These are phyloP conservation scores for Falco novaeseelandiae DNA, from an alignment of 2,797 vertebrate species.

Conservation along the genomic window DNA sequence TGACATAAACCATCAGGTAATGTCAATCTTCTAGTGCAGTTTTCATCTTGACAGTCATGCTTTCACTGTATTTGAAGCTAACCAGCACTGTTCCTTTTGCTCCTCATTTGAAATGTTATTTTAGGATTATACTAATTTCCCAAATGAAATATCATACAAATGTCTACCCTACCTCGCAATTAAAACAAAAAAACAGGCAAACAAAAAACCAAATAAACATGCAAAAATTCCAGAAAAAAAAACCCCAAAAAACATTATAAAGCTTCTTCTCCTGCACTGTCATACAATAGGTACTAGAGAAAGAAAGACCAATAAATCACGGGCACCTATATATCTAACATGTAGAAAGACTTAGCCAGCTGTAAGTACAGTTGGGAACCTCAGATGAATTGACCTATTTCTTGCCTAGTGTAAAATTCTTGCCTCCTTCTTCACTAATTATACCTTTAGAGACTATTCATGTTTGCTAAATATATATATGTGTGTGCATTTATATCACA, in stretches of 20 bases:
- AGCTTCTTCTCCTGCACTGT: not conserved
- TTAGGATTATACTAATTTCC: not conserved
- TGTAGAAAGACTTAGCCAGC: slow-evolving; percentile 24
- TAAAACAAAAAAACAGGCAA: not conserved
- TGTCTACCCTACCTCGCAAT: not conserved
- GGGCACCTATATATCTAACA: not conserved
- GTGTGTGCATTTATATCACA: not conserved
- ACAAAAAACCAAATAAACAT: not conserved
- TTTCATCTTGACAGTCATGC: not conserved
- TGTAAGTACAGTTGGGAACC: slow-evolving; percentile 61
- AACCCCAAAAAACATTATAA: not conserved
- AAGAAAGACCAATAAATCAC: slow-evolving; percentile 65
- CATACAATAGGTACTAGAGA: not conserved
- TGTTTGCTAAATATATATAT: slow-evolving; percentile 1
- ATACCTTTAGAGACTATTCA: slow-evolving; percentile 61
- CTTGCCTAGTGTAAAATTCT: slow-evolving; percentile 32
- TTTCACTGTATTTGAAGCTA: not conserved
- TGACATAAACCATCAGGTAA: not conserved
- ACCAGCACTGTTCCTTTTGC: not conserved
- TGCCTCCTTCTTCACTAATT: slow-evolving; percentile 70
- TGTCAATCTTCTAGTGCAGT: not conserved
- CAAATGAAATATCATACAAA: not conserved
- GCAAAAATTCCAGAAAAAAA: not conserved
- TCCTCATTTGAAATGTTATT: not conserved
- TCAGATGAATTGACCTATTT: slow-evolving; percentile 77